Percentiles rank a stretch among this genome's conserved stretches.
Evolutionary conservation across 2,797 vertebrate species (phyloP).

Genomic region (Ibycter americanus): DNA sequence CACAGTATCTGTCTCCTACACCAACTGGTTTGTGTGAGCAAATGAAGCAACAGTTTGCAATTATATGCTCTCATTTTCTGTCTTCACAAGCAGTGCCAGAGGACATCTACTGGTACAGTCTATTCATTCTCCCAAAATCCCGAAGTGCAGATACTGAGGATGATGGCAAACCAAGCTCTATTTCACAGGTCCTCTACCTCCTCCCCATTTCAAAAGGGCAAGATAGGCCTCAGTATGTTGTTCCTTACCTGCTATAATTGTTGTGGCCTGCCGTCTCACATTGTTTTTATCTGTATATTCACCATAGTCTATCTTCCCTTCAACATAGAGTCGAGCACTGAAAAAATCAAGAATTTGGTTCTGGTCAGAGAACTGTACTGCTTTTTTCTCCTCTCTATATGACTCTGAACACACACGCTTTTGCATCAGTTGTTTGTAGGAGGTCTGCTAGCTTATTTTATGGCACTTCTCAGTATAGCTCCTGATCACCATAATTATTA

Average conservation of each 20-base stretch:
- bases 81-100: background rate
- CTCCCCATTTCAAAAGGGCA: background rate
- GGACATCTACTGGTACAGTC: background rate
- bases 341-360: background rate
- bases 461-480: background rate
- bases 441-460: background rate
- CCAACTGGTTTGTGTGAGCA: background rate
- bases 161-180: background rate
- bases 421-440: background rate
- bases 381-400: background rate
- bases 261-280: conserved; percentile 92
- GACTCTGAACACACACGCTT: background rate
- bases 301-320: conserved; percentile 96
- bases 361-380: background rate
- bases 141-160: background rate
- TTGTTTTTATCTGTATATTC: conserved; percentile 97
- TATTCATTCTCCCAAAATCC: background rate
- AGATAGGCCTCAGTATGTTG: background rate
- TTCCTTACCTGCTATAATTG: conserved; percentile 91
- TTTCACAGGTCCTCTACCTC: background rate
- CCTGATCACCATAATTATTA: background rate
- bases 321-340: conserved; percentile 89
- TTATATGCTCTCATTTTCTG: background rate
- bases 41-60: background rate
- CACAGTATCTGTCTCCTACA: background rate